Percentiles rank a stretch among this genome's conserved stretches.
Conservation (phyloP, 2,113 vertebrate genomes). For the Regulus satrapa region DNA sequence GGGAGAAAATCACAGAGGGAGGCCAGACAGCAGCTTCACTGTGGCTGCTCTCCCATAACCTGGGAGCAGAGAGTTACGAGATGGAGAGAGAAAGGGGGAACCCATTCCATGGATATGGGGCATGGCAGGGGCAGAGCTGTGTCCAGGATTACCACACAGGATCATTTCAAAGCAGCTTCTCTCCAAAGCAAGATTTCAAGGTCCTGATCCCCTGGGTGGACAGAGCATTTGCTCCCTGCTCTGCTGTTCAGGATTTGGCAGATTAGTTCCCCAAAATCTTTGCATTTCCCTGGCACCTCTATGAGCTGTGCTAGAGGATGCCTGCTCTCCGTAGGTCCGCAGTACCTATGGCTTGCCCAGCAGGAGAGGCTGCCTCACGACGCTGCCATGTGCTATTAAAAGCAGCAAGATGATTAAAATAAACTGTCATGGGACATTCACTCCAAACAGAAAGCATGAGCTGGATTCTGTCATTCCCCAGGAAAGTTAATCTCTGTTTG, state of each 20-base stretch:
- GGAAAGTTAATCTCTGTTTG: neutral
- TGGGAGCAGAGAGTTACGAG: neutral
- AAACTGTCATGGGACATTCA: neutral
- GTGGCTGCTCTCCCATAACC: neutral
- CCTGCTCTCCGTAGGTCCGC: fast-evolving
- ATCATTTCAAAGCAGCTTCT: neutral
- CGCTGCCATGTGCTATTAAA: neutral
- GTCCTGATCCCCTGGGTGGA: neutral
- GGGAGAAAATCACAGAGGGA: neutral
- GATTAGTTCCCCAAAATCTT: neutral
- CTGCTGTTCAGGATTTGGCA: neutral
- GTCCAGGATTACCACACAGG: neutral
- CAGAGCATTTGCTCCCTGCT: neutral
- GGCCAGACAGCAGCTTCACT: neutral
- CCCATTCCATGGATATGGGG: fast-evolving
- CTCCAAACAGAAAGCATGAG: neutral
- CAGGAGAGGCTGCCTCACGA: neutral
- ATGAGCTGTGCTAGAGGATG: fast-evolving
- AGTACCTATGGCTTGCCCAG: neutral
- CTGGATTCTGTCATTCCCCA: neutral
- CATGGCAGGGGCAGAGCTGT: fast-evolving
- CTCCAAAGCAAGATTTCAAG: neutral
- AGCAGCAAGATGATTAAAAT: neutral
- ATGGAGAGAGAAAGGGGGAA: neutral
- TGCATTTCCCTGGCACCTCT: too few species aligned